Conservation (phyloP, 2,113 vertebrate species). For the Physeter macrocephalus region DNA sequence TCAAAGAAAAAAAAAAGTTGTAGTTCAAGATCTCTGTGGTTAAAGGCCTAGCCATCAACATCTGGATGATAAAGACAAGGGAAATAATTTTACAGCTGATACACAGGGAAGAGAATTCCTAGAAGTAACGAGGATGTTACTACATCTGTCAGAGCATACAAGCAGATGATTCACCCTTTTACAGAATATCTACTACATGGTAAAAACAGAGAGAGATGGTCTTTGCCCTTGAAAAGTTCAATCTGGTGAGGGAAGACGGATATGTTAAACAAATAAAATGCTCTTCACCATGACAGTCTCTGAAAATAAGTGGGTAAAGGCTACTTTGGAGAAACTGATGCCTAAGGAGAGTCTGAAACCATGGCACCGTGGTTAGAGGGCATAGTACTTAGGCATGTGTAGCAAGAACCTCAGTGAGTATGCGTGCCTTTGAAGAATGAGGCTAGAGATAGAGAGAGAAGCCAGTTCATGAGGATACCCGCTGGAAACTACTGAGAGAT, state of each 20-base stretch:
- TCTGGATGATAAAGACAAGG: neutral
- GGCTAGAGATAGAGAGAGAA: neutral
- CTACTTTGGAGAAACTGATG: neutral
- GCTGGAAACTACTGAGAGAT: neutral
- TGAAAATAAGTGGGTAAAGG: neutral
- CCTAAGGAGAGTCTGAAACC: neutral
- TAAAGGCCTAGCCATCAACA: neutral
- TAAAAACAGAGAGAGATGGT: neutral
- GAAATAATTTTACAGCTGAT: neutral
- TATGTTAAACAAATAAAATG: neutral
- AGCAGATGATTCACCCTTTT: neutral
- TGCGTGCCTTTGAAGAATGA: neutral
- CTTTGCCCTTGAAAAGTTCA: neutral
- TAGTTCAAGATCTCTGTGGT: neutral
- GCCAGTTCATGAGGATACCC: neutral
- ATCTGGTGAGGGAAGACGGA: neutral
- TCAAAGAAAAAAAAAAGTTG: slow-evolving; percentile 11
- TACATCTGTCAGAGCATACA: neutral
- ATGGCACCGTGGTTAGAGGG: neutral
- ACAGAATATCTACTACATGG: neutral
- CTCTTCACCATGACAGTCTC: neutral
- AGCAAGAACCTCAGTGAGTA: neutral
- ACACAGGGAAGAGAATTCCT: neutral
- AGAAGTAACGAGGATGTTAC: neutral
- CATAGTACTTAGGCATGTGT: neutral